Evolutionary conservation across 2,797 vertebrate species (phyloP).

Genomic region (Lacerta agilis): DNA sequence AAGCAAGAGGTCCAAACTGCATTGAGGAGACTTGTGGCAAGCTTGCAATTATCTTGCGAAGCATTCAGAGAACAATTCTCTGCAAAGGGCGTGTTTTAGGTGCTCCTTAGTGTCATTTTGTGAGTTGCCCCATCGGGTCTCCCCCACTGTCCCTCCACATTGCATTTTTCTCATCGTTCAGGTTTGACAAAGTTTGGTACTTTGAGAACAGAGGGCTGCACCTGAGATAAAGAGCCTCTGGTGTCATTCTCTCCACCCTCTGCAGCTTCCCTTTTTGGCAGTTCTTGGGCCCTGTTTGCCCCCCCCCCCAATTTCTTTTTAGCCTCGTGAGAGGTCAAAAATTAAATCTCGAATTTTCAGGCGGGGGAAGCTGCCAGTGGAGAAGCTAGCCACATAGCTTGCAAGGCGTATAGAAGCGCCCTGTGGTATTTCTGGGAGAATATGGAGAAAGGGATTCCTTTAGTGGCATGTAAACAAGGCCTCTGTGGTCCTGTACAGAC

Average conservation of each 20-base stretch:
- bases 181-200: neutral
- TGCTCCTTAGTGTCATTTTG: neutral
- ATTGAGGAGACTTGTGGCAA: conserved; percentile 73
- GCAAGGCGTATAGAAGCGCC: neutral
- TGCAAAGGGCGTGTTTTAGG: conserved; percentile 19
- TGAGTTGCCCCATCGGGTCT: neutral
- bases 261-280: neutral
- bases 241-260: neutral
- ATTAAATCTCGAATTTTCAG: too few relatives aligned
- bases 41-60: conserved; percentile 12
- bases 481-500: neutral
- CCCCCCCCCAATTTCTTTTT: neutral
- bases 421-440: neutral
- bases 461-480: neutral
- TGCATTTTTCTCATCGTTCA: neutral
- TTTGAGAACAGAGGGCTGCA: neutral
- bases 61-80: conserved; percentile 32
- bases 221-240: neutral
- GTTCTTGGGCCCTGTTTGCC: neutral
- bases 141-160: neutral
- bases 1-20: conserved; percentile 81
- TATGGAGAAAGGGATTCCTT: neutral
- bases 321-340: neutral
- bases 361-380: neutral
- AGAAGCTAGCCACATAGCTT: neutral